Percentiles rank a stretch among this genome's conserved stretches.
Evolutionary conservation across 2,888 invertebrate species (phyloP).

Genomic region (Hemithea aestivaria): DNA sequence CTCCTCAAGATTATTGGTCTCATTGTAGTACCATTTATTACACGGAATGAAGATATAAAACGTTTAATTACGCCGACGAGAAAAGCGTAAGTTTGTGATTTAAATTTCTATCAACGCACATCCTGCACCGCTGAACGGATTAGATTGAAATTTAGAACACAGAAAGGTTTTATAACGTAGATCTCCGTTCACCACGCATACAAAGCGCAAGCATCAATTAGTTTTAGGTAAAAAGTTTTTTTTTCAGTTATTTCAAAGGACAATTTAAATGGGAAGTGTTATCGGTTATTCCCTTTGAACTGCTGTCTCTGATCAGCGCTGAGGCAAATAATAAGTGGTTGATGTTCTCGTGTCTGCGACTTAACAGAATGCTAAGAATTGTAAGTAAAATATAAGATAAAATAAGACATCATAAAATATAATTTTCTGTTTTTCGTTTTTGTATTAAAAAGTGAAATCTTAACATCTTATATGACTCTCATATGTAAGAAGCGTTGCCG

Average conservation of each 20-base stretch:
- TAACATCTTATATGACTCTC: too few relatives aligned
- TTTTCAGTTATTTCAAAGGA: slow-evolving; percentile 45
- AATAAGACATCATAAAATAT: too few relatives aligned
- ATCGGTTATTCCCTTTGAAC: slow-evolving; percentile 52
- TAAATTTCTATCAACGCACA: too few relatives aligned
- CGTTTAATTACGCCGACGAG: slow-evolving; percentile 32
- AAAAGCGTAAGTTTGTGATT: slow-evolving; percentile 38
- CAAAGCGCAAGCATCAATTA: too few relatives aligned
- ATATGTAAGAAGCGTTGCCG: too few relatives aligned
- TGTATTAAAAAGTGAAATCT: too few relatives aligned
- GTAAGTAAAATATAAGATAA: slow-evolving; percentile 33
- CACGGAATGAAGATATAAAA: slow-evolving; percentile 26
- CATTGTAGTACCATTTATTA: slow-evolving; percentile 33
- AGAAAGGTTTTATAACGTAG: too few relatives aligned
- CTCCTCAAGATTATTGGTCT: slow-evolving; percentile 38
- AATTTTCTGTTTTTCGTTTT: too few relatives aligned
- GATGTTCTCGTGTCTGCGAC: slow-evolving; percentile 47
- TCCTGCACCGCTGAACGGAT: too few relatives aligned
- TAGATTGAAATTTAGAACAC: too few relatives aligned
- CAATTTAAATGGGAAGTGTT: slow-evolving; percentile 53
- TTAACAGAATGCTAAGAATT: slow-evolving; percentile 53
- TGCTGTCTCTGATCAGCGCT: slow-evolving; percentile 30
- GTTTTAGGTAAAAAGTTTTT: too few relatives aligned
- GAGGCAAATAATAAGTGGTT: slow-evolving; percentile 29
- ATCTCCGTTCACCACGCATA: too few relatives aligned